phyloP scores from a whole-genome alignment of 2,888 invertebrate genomes.

The Melanostoma scalare region DNA sequence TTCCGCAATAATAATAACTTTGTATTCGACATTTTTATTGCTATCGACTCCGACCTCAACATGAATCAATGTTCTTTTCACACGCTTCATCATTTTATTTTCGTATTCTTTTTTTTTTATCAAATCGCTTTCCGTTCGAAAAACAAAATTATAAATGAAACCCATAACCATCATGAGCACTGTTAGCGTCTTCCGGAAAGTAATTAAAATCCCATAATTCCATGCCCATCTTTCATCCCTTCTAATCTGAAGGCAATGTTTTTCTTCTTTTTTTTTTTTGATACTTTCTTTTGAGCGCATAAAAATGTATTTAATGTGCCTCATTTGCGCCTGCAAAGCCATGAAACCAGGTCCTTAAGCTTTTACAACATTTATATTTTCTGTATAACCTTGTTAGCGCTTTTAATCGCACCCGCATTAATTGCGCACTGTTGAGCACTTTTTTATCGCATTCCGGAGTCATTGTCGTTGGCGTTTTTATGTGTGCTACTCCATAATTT shows the following conservation, averaged over 20 bases:
- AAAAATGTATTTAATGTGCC: constrained; percentile 11
- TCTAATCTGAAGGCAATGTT: not conserved
- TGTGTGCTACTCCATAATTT: constrained; percentile 48
- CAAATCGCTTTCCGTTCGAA: constrained; percentile 1
- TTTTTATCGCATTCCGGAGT: constrained; percentile 39
- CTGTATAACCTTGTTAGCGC: constrained; percentile 14
- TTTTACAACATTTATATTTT: constrained; percentile 5
- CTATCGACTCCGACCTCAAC: constrained; percentile 3
- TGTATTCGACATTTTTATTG: constrained; percentile 22
- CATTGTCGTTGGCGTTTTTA: constrained; percentile 29
- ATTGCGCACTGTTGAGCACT: constrained; percentile 32
- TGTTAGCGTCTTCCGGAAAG: constrained; percentile 18
- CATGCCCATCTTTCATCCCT: not conserved
- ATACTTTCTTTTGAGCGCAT: constrained; percentile 6
- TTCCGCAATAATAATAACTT: too few relatives aligned
- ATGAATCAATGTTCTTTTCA: constrained; percentile 12
- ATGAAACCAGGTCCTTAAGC: constrained; percentile 16
- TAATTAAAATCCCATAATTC: constrained; percentile 39
- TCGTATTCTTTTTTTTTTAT: not conserved
- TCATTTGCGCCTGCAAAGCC: constrained; percentile 17
- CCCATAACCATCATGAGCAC: constrained; percentile 33
- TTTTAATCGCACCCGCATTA: constrained; percentile 31
- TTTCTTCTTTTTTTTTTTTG: not conserved
- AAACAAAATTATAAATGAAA: constrained; percentile 33
- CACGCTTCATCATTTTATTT: constrained; percentile 12